phyloP scores from a whole-genome alignment of 2,888 invertebrate genomes.

The Cinara cedri region DNA sequence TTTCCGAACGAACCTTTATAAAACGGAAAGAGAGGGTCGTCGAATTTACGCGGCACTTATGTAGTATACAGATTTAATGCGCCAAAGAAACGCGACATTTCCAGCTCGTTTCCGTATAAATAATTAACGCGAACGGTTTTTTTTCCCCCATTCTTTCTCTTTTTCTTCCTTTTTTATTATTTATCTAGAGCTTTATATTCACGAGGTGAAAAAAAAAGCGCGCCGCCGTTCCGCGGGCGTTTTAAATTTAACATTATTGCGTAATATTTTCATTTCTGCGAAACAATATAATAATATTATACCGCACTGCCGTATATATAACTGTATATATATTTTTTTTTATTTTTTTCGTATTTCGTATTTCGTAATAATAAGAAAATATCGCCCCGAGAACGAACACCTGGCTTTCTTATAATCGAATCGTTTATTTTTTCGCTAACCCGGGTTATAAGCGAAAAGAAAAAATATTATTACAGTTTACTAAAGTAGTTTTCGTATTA shows the following conservation, averaged over 20 bases:
- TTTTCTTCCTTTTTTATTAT: not conserved
- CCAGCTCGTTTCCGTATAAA: conserved; percentile 18
- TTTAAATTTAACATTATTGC: conserved; percentile 48
- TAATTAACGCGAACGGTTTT: conserved; percentile 22
- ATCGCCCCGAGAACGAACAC: conserved; percentile 37
- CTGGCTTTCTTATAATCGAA: conserved; percentile 53
- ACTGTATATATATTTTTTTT: not conserved
- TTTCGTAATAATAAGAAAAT: conserved; percentile 44
- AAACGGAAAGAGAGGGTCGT: conserved; percentile 30
- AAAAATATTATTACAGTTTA: not conserved
- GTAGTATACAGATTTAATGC: conserved; percentile 51
- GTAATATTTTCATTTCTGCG: conserved; percentile 42
- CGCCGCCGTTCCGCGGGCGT: not conserved
- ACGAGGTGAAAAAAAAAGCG: conserved; percentile 43
- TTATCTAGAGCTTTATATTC: conserved; percentile 41
- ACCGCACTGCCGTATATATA: conserved; percentile 20
- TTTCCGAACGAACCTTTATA: conserved; percentile 5
- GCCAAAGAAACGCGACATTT: conserved; percentile 27
- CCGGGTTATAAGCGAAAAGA: not conserved
- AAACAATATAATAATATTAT: conserved; percentile 48
- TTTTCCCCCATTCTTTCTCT: too few relatives aligned
- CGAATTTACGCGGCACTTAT: conserved; percentile 36
- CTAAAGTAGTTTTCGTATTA: conserved; percentile 31
- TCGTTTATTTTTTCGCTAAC: conserved; percentile 16
- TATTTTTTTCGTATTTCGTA: conserved; percentile 10